Evolutionary conservation across 2,113 vertebrate genomes (phyloP).

Genomic region (Ifrita kowaldi): DNA sequence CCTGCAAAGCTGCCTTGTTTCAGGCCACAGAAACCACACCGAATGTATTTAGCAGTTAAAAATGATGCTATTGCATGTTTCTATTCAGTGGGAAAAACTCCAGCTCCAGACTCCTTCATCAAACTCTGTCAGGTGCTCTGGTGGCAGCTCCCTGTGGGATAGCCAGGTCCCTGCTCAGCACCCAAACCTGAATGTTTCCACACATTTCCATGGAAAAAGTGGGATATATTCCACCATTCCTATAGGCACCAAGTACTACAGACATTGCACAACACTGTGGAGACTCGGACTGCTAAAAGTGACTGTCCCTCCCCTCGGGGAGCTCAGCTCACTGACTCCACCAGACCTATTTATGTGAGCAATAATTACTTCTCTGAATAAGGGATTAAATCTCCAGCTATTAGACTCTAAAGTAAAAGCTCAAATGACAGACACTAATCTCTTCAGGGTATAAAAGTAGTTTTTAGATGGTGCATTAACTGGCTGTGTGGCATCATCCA

Average conservation of each 20-base stretch:
- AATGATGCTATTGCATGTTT: neutral
- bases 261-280: neutral
- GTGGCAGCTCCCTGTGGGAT: neutral
- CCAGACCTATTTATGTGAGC: conserved; percentile 23
- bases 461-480: neutral
- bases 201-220: neutral
- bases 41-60: neutral
- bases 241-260: neutral
- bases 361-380: conserved; percentile 34
- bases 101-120: neutral
- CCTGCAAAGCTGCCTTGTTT: neutral
- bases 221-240: neutral
- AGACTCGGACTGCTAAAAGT: neutral
- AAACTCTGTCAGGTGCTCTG: neutral
- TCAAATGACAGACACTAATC: conserved; percentile 13
- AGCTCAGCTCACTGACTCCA: conserved; percentile 32
- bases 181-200: neutral
- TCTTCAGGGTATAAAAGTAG: neutral
- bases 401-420: conserved; percentile 13
- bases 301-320: neutral
- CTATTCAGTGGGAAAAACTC: neutral
- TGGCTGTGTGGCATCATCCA: neutral
- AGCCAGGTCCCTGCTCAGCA: neutral
- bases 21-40: neutral
- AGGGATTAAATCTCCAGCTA: conserved; percentile 35